phyloP scores from a whole-genome alignment of 2,888 invertebrate species.

The Eristalis tenax region DNA sequence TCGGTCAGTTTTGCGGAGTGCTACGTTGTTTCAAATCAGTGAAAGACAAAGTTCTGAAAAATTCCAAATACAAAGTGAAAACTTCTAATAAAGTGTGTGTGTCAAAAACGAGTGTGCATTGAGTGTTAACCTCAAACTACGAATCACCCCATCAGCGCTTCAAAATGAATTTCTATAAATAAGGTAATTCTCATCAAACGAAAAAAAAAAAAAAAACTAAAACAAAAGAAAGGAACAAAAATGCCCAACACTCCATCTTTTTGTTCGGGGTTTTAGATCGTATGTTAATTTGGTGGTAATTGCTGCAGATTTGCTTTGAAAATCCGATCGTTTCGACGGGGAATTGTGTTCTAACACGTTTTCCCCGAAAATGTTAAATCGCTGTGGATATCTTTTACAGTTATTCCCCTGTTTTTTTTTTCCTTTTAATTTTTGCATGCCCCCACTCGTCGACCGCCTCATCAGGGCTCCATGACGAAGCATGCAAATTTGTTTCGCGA shows the following conservation, averaged over 20 bases:
- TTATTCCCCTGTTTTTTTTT: conserved; percentile 30
- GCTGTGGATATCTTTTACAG: conserved; percentile 36
- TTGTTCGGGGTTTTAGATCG: conserved; percentile 7
- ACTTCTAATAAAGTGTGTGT: conserved; percentile 21
- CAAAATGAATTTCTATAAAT: conserved; percentile 70
- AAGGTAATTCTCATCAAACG: conserved; percentile 44
- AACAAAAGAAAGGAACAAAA: conserved; percentile 29
- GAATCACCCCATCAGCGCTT: conserved; percentile 54
- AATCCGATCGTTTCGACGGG: background rate
- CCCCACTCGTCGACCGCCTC: background rate
- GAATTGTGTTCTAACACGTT: background rate
- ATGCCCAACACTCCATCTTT: conserved; percentile 29
- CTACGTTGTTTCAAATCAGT: conserved; percentile 50
- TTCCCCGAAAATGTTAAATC: background rate
- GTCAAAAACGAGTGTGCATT: conserved; percentile 38
- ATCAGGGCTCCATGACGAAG: conserved; percentile 26
- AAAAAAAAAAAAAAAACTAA: conserved; percentile 12
- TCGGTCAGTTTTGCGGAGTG: conserved; percentile 70
- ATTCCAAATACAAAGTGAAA: conserved; percentile 41
- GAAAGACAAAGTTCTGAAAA: conserved; percentile 48
- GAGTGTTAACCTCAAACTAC: conserved; percentile 6
- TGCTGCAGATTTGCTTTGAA: conserved; percentile 6
- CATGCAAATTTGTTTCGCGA: conserved; percentile 20
- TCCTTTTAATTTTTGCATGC: conserved; percentile 2
- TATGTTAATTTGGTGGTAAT: background rate